A percentile compares a stretch with the other conserved stretches of the same genome.
Conservation (phyloP, 2,888 invertebrate genomes). For the Argynnis bischoffii region DNA sequence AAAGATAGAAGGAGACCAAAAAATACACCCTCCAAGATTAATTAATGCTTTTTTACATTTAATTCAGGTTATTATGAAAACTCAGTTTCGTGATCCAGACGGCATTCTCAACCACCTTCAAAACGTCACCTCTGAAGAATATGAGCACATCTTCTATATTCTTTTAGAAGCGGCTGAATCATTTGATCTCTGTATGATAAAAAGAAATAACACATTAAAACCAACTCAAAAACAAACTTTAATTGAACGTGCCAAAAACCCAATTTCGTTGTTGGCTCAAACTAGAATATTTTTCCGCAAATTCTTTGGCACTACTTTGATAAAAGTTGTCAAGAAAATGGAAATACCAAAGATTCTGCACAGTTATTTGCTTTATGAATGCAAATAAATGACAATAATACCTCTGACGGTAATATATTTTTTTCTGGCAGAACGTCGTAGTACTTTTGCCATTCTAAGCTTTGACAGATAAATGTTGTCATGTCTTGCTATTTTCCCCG, state of each 20-base stretch:
- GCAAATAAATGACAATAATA: slow-evolving; percentile 63
- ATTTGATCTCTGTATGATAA: slow-evolving; percentile 91
- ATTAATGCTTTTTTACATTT: slow-evolving; percentile 2
- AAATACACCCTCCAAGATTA: background rate
- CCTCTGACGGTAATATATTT: slow-evolving; percentile 39
- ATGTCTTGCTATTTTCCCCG: slow-evolving; percentile 8
- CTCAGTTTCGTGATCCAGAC: slow-evolving; percentile 91
- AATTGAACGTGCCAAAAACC: slow-evolving; percentile 85
- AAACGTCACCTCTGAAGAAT: slow-evolving; percentile 78
- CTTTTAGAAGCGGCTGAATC: slow-evolving; percentile 89
- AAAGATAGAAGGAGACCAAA: too few species aligned
- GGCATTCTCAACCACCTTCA: slow-evolving; percentile 91
- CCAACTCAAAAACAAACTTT: slow-evolving; percentile 85
- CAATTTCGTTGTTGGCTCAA: slow-evolving; percentile 86
- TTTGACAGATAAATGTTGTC: slow-evolving; percentile 24
- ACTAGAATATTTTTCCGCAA: slow-evolving; percentile 83
- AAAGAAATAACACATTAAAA: slow-evolving; percentile 85
- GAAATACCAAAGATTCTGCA: slow-evolving; percentile 85
- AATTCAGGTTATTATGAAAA: slow-evolving; percentile 89
- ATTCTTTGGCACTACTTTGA: slow-evolving; percentile 81
- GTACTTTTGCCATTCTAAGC: slow-evolving; percentile 40
- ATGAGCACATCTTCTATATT: slow-evolving; percentile 83
- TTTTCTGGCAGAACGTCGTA: slow-evolving; percentile 46
- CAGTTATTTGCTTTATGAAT: slow-evolving; percentile 87
- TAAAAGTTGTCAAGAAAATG: slow-evolving; percentile 80